Evolutionary conservation across 1,140 invertebrate species (phyloP).

Genomic region (Stenopsyche tienmushanensis): DNA sequence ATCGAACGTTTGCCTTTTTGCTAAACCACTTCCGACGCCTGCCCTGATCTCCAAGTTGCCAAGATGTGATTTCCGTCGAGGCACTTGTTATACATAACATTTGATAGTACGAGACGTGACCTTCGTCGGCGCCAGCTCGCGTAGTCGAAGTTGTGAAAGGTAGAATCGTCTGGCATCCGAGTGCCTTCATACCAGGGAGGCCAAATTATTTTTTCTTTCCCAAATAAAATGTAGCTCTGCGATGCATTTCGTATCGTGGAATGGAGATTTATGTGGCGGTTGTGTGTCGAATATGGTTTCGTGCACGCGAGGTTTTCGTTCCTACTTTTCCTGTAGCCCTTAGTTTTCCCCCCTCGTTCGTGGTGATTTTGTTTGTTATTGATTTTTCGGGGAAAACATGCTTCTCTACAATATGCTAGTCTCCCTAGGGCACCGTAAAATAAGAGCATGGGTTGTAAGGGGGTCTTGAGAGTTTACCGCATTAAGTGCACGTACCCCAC

Average conservation of each 20-base stretch:
- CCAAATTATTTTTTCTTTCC: too few relatives aligned
- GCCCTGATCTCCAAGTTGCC: too few relatives aligned
- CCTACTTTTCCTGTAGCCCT: background rate
- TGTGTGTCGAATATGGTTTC: too few relatives aligned
- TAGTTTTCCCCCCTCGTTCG: slow-evolving; percentile 10
- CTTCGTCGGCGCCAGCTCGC: slow-evolving; percentile 16
- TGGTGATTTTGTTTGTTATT: slow-evolving; percentile 16
- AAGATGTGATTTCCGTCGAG: too few relatives aligned
- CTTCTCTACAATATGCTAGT: slow-evolving; percentile 5
- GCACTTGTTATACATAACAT: too few relatives aligned
- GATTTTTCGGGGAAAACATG: slow-evolving; percentile 14
- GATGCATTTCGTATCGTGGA: too few relatives aligned
- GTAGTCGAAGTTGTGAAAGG: slow-evolving; percentile 13
- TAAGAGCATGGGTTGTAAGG: background rate
- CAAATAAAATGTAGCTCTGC: too few relatives aligned
- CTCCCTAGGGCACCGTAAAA: slow-evolving; percentile 12
- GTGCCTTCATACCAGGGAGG: too few relatives aligned
- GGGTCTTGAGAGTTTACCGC: slow-evolving; percentile 3
- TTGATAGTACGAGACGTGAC: background rate
- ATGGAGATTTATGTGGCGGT: too few relatives aligned
- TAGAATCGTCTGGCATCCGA: background rate
- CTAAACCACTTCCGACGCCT: too few relatives aligned
- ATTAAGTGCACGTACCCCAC: slow-evolving; percentile 2
- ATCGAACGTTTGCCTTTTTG: too few relatives aligned
- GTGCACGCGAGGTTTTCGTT: background rate